These are phyloP conservation scores for Drymodes brunneopygia DNA, from an alignment of 2,113 vertebrate genomes.

Conservation along the genomic window DNA sequence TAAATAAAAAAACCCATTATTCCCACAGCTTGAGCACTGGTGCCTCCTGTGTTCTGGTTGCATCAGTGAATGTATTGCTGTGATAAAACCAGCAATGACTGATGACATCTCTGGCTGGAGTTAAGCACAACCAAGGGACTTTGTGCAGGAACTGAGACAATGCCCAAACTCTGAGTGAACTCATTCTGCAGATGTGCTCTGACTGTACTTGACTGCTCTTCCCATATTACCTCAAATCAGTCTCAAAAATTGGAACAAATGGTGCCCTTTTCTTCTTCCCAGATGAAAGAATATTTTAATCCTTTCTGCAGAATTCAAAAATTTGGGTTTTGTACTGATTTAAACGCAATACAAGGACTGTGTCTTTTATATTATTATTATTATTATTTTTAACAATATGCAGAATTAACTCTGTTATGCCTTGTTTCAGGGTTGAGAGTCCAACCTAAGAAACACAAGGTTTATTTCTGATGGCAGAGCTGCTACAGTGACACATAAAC, in stretches of 20 bases:
- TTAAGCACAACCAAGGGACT: constrained; percentile 14
- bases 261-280: not conserved
- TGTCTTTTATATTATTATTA: not conserved
- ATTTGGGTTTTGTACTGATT: not conserved
- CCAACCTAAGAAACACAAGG: not conserved
- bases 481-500: not conserved
- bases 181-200: not conserved
- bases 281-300: not conserved
- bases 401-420: not conserved
- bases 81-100: not conserved
- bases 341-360: not conserved
- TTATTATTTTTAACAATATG: not conserved
- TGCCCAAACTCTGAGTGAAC: not conserved
- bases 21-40: not conserved
- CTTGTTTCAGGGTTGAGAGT: not conserved
- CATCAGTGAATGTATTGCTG: not conserved
- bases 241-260: not conserved
- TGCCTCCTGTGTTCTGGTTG: not conserved
- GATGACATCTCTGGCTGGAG: not conserved
- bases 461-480: not conserved
- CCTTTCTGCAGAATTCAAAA: not conserved
- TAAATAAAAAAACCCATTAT: not conserved
- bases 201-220: not conserved
- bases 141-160: not conserved
- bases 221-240: not conserved